Conservation (phyloP, 2,888 invertebrate species). For the Toxonevra muliebris region DNA sequence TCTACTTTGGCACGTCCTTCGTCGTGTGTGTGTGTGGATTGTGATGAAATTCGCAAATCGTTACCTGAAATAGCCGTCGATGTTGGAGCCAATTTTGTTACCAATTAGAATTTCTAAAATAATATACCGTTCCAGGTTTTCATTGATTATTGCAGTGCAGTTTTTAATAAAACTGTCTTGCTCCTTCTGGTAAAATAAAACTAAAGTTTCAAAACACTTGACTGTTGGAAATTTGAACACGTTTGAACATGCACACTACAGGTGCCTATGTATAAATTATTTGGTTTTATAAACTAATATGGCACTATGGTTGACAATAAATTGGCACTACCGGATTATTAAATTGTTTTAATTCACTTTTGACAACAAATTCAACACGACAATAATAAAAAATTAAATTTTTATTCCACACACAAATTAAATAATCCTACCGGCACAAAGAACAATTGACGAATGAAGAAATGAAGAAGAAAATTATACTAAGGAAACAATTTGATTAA, state of each 20-base stretch:
- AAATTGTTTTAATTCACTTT: too few species aligned
- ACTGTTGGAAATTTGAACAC: conserved; percentile 1
- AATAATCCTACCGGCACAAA: not conserved
- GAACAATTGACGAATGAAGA: not conserved
- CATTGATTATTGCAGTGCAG: conserved; percentile 40
- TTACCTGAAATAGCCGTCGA: conserved; percentile 33
- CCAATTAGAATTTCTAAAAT: conserved; percentile 16
- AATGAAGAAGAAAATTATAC: not conserved
- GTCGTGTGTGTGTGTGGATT: conserved; percentile 39
- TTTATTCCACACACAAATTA: not conserved
- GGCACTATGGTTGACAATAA: too few species aligned
- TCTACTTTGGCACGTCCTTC: conserved; percentile 33
- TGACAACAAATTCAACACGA: too few species aligned
- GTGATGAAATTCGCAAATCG: conserved; percentile 44
- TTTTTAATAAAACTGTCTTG: conserved; percentile 25
- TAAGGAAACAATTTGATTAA: too few species aligned
- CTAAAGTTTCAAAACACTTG: not conserved
- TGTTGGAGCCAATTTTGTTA: not conserved
- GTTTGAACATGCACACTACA: conserved; percentile 20
- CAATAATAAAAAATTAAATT: too few species aligned
- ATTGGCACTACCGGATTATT: too few species aligned
- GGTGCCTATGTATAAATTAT: not conserved
- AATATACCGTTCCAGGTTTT: conserved; percentile 42
- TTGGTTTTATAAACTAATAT: too few species aligned
- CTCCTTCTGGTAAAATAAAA: not conserved